A percentile compares a stretch with the other conserved stretches of the same genome.
Evolutionary conservation across 2,888 invertebrate genomes (phyloP).

Genomic region (Adineta ricciae): DNA sequence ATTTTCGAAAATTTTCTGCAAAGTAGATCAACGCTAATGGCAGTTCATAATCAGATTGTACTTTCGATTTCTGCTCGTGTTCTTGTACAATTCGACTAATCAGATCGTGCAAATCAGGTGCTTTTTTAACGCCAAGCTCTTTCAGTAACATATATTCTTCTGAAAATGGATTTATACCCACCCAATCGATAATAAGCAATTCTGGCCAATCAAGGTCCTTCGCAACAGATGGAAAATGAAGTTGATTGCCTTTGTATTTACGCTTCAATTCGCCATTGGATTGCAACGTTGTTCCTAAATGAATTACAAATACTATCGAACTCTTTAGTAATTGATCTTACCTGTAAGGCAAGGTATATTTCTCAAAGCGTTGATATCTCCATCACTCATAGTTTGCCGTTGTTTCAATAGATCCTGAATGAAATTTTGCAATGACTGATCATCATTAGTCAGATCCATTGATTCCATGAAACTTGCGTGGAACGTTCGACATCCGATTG

Average conservation of each 20-base stretch:
- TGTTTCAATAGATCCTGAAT: not conserved
- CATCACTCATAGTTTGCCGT: not conserved
- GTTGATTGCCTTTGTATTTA: not conserved
- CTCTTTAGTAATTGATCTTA: too few species aligned
- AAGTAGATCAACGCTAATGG: not conserved
- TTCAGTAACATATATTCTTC: not conserved
- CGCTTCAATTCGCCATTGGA: not conserved
- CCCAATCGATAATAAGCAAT: not conserved
- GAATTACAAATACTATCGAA: not conserved
- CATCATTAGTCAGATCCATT: too few species aligned
- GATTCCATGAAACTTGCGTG: too few species aligned
- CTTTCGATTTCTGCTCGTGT: not conserved
- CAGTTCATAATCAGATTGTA: not conserved
- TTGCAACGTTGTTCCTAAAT: not conserved
- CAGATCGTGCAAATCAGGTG: not conserved
- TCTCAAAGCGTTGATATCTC: not conserved
- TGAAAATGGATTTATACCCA: not conserved
- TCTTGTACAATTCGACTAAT: not conserved
- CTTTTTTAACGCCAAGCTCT: not conserved
- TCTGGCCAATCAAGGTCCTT: not conserved
- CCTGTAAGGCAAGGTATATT: not conserved
- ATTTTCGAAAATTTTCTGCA: not conserved
- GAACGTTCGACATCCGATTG: not conserved
- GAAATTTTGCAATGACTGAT: not conserved
- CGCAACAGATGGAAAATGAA: not conserved